Conservation (phyloP, 2,888 invertebrate genomes). For the Cetonia aurata region DNA sequence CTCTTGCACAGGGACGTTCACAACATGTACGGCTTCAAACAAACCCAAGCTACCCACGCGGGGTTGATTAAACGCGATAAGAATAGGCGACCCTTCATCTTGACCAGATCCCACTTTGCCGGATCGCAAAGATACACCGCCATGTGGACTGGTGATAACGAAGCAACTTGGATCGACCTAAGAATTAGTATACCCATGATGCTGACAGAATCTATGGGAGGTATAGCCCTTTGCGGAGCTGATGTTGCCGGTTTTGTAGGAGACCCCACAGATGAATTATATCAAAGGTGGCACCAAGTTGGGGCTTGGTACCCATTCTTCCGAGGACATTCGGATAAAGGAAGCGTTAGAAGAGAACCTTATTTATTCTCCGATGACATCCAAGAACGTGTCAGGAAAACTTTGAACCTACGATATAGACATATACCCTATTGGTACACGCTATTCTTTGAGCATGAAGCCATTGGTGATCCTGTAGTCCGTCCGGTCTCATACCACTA, state of each 20-base stretch:
- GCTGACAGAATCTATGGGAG: slow-evolving; percentile 83
- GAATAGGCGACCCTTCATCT: slow-evolving; percentile 87
- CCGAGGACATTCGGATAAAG: slow-evolving; percentile 94
- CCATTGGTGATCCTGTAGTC: slow-evolving; percentile 87
- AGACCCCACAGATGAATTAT: slow-evolving; percentile 89
- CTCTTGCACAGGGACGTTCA: slow-evolving; percentile 93
- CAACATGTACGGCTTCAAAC: slow-evolving; percentile 87
- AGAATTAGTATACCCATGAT: slow-evolving; percentile 87
- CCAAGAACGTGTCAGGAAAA: slow-evolving; percentile 64
- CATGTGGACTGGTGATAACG: slow-evolving; percentile 98
- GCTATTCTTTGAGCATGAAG: slow-evolving; percentile 87
- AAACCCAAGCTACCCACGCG: slow-evolving; percentile 72
- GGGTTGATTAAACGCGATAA: slow-evolving; percentile 73
- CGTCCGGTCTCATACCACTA: slow-evolving; percentile 91
- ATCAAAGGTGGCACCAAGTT: slow-evolving; percentile 80
- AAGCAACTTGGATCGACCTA: slow-evolving; percentile 88
- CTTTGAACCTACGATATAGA: slow-evolving; percentile 83
- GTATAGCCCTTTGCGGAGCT: slow-evolving; percentile 92
- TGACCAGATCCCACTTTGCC: slow-evolving; percentile 90
- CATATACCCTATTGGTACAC: slow-evolving; percentile 93
- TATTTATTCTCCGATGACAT: slow-evolving; percentile 87
- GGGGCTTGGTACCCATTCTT: slow-evolving; percentile 95
- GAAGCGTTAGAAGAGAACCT: slow-evolving; percentile 94
- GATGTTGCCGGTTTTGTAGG: slow-evolving; percentile 98
- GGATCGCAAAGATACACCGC: slow-evolving; percentile 92